Percentiles rank a stretch among this genome's conserved stretches.
Conservation (phyloP, 2,797 vertebrate genomes). For the Acanthornis magna region DNA sequence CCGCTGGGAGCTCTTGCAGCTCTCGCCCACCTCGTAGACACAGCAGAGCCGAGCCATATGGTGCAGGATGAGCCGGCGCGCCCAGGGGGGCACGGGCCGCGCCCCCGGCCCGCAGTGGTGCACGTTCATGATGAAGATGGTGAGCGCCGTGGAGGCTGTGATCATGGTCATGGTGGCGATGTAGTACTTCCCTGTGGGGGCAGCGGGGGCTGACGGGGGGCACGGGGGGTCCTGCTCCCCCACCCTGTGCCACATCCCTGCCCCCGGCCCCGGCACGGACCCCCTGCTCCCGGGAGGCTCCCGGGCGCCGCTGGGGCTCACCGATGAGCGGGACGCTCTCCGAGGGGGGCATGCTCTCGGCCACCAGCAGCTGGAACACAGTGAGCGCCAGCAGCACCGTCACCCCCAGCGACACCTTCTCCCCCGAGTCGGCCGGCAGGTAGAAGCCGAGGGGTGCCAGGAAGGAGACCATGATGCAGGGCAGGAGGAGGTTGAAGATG, state of each 20-base stretch:
- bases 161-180: slow-evolving; percentile 96
- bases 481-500: slow-evolving; percentile 90
- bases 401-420: slow-evolving; percentile 90
- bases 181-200: slow-evolving; percentile 87
- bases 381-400: slow-evolving; percentile 91
- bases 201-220: accelerated
- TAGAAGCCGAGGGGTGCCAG: slow-evolving; percentile 89
- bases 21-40: slow-evolving; percentile 81
- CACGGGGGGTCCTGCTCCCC: accelerated
- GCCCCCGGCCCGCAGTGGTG: slow-evolving; percentile 88
- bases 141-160: slow-evolving; percentile 87
- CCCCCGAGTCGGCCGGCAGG: slow-evolving; percentile 88
- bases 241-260: accelerated
- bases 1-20: slow-evolving; percentile 60
- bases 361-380: slow-evolving; percentile 91
- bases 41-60: slow-evolving; percentile 84
- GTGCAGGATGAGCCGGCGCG: slow-evolving; percentile 78
- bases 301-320: slow-evolving; percentile 58
- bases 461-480: slow-evolving; percentile 91
- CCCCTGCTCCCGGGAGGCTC: neutral
- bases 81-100: slow-evolving; percentile 84
- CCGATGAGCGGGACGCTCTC: slow-evolving; percentile 91
- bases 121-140: slow-evolving; percentile 92
- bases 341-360: slow-evolving; percentile 90
- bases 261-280: accelerated